These are phyloP conservation scores for Clinocottus analis DNA, from an alignment of 2,113 vertebrate species.

Conservation along the genomic window DNA sequence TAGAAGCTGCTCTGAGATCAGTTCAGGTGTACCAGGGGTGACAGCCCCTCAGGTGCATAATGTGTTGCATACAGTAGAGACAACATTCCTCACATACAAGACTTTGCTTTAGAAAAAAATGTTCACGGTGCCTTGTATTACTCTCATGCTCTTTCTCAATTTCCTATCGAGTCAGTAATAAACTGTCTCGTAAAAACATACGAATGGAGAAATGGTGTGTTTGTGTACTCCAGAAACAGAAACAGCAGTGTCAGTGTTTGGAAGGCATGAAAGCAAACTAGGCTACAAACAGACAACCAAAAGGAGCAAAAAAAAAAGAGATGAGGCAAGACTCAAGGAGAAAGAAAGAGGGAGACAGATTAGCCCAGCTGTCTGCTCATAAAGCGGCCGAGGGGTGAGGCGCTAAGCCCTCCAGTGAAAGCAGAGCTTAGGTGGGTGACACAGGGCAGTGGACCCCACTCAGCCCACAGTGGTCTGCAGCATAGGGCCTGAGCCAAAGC, in stretches of 20 bases:
- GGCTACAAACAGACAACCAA: constrained; percentile 25
- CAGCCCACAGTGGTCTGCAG: constrained; percentile 66
- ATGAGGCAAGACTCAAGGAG: constrained; percentile 53
- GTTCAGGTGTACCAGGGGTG: neutral
- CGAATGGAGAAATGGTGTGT: neutral
- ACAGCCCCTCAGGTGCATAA: neutral
- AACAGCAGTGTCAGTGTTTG: constrained; percentile 30
- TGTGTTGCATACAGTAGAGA: neutral
- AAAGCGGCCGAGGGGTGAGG: constrained; percentile 79
- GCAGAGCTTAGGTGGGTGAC: constrained; percentile 83
- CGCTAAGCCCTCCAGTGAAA: constrained; percentile 84
- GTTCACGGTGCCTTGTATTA: neutral
- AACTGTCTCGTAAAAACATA: neutral
- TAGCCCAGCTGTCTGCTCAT: constrained; percentile 82
- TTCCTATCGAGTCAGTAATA: neutral
- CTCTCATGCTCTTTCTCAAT: neutral
- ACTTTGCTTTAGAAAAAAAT: neutral
- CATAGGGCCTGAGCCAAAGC: constrained; percentile 73
- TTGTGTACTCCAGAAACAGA: constrained; percentile 4
- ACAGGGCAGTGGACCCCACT: constrained; percentile 78
- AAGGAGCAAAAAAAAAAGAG: constrained; percentile 38
- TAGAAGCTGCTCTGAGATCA: neutral
- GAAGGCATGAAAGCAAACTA: constrained; percentile 17
- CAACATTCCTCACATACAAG: neutral
- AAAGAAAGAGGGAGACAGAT: constrained; percentile 64